Evolutionary conservation across 2,888 invertebrate species (phyloP), one percentile per base, ranked within the genome.

Genomic region (Timandra comae): DNA sequence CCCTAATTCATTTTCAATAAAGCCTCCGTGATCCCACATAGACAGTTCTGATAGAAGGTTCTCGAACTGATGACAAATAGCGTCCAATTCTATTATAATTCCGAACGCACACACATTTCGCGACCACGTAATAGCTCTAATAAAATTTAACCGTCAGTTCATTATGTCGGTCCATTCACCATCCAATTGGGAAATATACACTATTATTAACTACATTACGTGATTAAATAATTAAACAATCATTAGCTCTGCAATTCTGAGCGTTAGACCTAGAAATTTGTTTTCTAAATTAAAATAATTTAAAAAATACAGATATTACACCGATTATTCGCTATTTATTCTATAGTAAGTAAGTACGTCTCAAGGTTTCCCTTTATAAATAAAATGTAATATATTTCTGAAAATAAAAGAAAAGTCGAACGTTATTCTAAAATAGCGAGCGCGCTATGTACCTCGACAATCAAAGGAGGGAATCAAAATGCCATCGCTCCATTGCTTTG

Each of bases 401-500:
- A 22, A 22, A 22, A 9, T 9, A 22, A 22, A 22, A 22, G 8
- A 22, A 22, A 22, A 22, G 22, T n/a, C 16, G 3, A 24, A 24
- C 9, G 24, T 24, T 24, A 24, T 47, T 46, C 59, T 43, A 59
- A 77, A 78, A 79, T 78, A 77, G 71, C 66, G 45, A n/a, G n/a
- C 57, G 54, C 56, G 52, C 53, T 64, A 61, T 67, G 56, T 59
- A 63, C 58, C 63, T 46, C 54, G 49, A 63, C 66, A 79, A 81
- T 81, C 76, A 80, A 77, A 78, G 71, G 67, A 70, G 62, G 57
- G 72, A 68, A 76, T 80, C 74, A 71, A 72, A 75, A 72, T 63
- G 61, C 61, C 56, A 55, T 51, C 58, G 64, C 56, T 56, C 49
- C 48, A 50, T 50, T 60, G n/a, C 76, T 82, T 81, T 82, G 80